Evolutionary conservation across 2,113 vertebrate species (phyloP), one percentile per base, ranked within the genome.

Genomic region (Hippocampus comes): DNA sequence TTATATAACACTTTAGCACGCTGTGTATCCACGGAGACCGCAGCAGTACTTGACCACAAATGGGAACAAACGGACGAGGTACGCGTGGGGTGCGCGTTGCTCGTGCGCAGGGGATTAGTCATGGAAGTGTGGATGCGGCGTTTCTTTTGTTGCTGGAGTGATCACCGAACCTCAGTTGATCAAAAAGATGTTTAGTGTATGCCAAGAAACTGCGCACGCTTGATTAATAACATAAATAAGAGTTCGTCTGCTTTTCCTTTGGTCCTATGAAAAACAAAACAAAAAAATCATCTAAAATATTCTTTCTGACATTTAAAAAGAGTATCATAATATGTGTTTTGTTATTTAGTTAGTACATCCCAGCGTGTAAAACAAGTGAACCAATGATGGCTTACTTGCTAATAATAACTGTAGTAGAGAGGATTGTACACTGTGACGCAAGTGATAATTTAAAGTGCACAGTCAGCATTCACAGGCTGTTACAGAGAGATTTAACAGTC

Each of bases 351-450:
- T 18, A 5, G 38, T 38, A 18, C 38, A 60, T 66, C 21, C 49
- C 12, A 57, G 21, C 64, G 46, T 63, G 15, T 25, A 1, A 61
- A 20, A 71, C 9, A 63, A 77, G 43, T 48, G 15, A 82, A 41
- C 59, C 63, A 53, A 25, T 72, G 71, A 59, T 66, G 48, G 68
- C 64, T 84, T 75, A 81, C 42, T 74, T 70, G 38, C 75, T 87
- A 87, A 76, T 76, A 83, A 81, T 87, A 85, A 68, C 60, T 60
- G 23, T 72, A 34, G 57, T 77, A 61, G 74, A 72, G 14, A 20
- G 78, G 83, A 87, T 87, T 78, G 48, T 56, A 48, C 46, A 72
- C 41, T 55, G 71, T 85, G 83, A 85, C 74, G 73, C 63, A 25
- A 71, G 70, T 73, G 78, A 71, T 63, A 63, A 66, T 10, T 23